Evolutionary conservation across 2,797 vertebrate genomes (phyloP).

Genomic region (Nasua narica): DNA sequence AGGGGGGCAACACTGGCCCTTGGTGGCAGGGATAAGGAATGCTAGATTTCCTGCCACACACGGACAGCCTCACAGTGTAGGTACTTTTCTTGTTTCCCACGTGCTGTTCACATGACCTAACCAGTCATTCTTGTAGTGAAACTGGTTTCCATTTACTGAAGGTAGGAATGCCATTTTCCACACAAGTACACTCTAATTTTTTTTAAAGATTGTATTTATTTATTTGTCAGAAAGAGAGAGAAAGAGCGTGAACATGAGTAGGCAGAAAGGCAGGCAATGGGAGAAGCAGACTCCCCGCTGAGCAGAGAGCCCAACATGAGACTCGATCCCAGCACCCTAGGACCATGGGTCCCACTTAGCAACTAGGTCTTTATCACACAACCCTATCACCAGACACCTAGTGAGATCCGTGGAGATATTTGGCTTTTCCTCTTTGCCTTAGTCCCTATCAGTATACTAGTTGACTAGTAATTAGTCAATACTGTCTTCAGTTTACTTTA

Average conservation of each 20-base stretch:
- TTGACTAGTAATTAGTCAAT: not conserved
- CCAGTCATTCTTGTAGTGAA: not conserved
- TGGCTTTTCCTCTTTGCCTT: not conserved
- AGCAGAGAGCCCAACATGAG: not conserved
- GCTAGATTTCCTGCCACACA: not conserved
- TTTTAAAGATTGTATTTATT: not conserved
- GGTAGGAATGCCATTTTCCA: not conserved
- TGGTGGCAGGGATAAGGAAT: not conserved
- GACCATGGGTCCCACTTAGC: not conserved
- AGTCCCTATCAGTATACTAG: not conserved
- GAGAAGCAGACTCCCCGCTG: not conserved
- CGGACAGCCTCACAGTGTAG: accelerated
- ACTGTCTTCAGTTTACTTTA: not conserved
- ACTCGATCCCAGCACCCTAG: not conserved
- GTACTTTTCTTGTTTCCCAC: not conserved
- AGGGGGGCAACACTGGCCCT: not conserved
- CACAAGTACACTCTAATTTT: not conserved
- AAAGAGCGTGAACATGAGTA: not conserved
- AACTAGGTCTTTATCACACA: not conserved
- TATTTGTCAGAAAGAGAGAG: not conserved
- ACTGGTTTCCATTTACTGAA: not conserved
- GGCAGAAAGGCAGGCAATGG: not conserved
- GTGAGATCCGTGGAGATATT: not conserved
- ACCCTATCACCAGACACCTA: not conserved
- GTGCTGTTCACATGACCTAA: not conserved